phyloP scores from a whole-genome alignment of 2,888 invertebrate species.

The Yponomeuta plumbellus region DNA sequence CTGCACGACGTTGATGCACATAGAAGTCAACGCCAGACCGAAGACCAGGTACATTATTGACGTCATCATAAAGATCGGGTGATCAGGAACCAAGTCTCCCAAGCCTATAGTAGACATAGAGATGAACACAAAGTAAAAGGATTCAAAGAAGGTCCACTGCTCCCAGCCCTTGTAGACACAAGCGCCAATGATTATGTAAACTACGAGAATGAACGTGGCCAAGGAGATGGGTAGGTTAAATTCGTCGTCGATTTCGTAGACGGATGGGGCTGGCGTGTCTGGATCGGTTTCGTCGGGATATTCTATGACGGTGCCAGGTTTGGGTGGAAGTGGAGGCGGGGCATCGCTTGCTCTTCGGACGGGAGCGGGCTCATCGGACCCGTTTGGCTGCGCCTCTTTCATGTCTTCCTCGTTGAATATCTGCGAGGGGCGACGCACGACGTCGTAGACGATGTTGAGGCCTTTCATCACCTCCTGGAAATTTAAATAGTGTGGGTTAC shows the following conservation, averaged over 20 bases:
- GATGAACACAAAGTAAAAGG: constrained; percentile 98
- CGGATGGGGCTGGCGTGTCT: constrained; percentile 86
- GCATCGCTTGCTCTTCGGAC: constrained; percentile 57
- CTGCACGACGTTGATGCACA: constrained; percentile 98
- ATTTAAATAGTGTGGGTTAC: constrained; percentile 12
- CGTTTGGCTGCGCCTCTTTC: constrained; percentile 34
- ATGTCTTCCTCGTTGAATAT: constrained; percentile 75
- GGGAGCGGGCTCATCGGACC: constrained; percentile 37
- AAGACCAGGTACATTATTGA: constrained; percentile 95
- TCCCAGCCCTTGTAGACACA: constrained; percentile 86
- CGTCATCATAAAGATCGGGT: constrained; percentile 92
- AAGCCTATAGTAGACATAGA: constrained; percentile 99
- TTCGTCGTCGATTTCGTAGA: constrained; percentile 91
- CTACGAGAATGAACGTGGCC: constrained; percentile 87
- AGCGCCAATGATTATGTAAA: constrained; percentile 93
- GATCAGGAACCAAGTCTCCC: constrained; percentile 92
- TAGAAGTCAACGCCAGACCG: constrained; percentile 95
- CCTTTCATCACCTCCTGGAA: constrained; percentile 89
- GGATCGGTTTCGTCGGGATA: constrained; percentile 76
- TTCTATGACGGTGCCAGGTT: constrained; percentile 44
- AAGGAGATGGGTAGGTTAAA: constrained; percentile 96
- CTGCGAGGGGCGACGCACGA: constrained; percentile 84
- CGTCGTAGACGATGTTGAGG: constrained; percentile 86
- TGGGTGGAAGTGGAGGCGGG: constrained; percentile 63
- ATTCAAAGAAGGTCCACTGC: constrained; percentile 93